Evolutionary conservation across 2,888 invertebrate species (phyloP), one percentile per base, ranked within the genome.

Genomic region (Papilio elwesi): DNA sequence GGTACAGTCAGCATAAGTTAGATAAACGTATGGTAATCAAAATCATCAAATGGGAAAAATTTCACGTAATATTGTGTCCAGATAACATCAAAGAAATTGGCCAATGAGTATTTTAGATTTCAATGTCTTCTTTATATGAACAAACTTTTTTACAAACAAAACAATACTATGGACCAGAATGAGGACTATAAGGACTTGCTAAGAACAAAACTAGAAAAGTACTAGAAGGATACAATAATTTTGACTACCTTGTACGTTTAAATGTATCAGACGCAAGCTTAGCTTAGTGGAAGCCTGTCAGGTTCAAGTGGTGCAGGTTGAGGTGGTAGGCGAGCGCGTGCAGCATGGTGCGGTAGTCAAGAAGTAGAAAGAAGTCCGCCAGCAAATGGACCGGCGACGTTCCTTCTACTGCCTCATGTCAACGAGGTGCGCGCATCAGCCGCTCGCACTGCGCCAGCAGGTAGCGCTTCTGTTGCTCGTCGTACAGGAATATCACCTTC

Each of bases 401-500:
- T 80, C 93, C 90, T 89, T 89, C 93, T 91, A 92, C 92, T 52
- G 73, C 83, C 85, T 89, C 85, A 85, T 90, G 94, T 94, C 94
- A 94, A 91, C 87, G 90, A 10, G 82, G 76, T n/a, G 84, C 73
- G 4, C 78, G 78, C 86, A 92, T 93, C 7, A 94, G 85, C 13
- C 90, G 81, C 79, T 87, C 84, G 82, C 93, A 93, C 80, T 91
- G 90, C 0, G 90, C 86, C n/a, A 92, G 79, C 6, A 94, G 82
- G 70, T 88, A 92, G 73, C 85, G 88, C 86, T 90, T 93, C 79
- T 90, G 91, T 53, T 89, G 88, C 38, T 93, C 93, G 82, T 94
- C 93, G 83, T 87, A 91, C 0, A 94, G 80, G 78, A 94, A 87
- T 76, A 94, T 90, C 52, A 96, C 89, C 84, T 96, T 96, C 38